These are phyloP conservation scores for Frankliniella intonsa DNA, from an alignment of 2,888 invertebrate genomes.

Conservation along the genomic window DNA sequence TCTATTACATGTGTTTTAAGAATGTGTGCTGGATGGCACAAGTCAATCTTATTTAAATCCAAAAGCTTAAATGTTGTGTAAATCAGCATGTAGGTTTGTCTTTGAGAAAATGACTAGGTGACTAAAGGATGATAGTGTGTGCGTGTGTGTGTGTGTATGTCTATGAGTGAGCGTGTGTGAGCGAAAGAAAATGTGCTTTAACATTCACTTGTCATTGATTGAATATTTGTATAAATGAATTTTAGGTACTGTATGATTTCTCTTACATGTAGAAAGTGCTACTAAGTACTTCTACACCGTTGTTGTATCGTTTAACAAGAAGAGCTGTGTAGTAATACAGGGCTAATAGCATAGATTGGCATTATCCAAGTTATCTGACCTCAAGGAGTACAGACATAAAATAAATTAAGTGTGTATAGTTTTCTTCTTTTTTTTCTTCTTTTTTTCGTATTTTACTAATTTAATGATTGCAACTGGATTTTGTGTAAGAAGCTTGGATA, in stretches of 20 bases:
- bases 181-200: neutral
- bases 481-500: conserved; percentile 4
- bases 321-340: neutral
- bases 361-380: conserved; percentile 22
- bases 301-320: neutral
- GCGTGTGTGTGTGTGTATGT: neutral
- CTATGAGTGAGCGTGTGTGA: neutral
- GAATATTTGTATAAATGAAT: neutral
- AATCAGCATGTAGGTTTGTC: too few species aligned
- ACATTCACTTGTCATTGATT: neutral
- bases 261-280: neutral
- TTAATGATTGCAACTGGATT: neutral
- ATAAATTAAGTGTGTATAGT: neutral
- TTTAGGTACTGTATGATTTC: neutral
- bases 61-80: neutral
- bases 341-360: neutral
- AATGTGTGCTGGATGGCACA: conserved; percentile 14
- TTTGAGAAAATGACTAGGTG: neutral
- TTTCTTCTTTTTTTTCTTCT: neutral
- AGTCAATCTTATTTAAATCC: conserved; percentile 16
- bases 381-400: neutral
- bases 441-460: neutral
- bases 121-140: neutral
- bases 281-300: neutral
- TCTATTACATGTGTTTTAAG: neutral